Conservation (phyloP, 2,888 invertebrate genomes). For the Venustoraphidia nigricollis region DNA sequence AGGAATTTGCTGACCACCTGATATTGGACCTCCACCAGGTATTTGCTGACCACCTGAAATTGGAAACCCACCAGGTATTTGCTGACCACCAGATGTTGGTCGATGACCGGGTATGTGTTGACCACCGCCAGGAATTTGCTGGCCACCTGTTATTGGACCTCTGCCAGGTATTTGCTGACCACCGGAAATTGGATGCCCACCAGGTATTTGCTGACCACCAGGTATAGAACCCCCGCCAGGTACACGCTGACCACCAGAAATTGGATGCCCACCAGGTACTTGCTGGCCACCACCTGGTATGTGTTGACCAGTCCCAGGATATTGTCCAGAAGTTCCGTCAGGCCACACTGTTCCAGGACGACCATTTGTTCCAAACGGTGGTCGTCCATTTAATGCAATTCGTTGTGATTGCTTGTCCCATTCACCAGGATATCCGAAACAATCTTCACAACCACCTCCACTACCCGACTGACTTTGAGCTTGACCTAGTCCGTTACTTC, state of each 20-base stretch:
- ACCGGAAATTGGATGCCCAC: background rate
- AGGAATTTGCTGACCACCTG: background rate
- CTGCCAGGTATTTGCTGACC: no score
- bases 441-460: slow-evolving; percentile 51
- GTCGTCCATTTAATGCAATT: background rate
- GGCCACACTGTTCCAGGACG: background rate
- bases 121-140: background rate
- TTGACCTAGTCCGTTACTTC: slow-evolving; percentile 73
- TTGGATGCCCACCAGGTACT: no score
- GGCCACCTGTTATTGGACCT: background rate
- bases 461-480: slow-evolving; percentile 72
- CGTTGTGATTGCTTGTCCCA: slow-evolving; percentile 6
- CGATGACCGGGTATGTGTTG: background rate
- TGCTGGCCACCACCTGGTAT: no score
- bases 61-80: no score
- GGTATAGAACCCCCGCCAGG: no score
- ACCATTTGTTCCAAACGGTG: slow-evolving; percentile 7
- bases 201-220: no score
- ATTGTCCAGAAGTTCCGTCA: background rate
- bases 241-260: no score
- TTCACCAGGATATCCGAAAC: slow-evolving; percentile 26
- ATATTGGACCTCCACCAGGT: background rate
- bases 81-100: no score
- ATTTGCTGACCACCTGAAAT: no score
- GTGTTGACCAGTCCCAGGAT: background rate